phyloP scores from a whole-genome alignment of 2,113 vertebrate genomes.

The Lophius piscatorius region DNA sequence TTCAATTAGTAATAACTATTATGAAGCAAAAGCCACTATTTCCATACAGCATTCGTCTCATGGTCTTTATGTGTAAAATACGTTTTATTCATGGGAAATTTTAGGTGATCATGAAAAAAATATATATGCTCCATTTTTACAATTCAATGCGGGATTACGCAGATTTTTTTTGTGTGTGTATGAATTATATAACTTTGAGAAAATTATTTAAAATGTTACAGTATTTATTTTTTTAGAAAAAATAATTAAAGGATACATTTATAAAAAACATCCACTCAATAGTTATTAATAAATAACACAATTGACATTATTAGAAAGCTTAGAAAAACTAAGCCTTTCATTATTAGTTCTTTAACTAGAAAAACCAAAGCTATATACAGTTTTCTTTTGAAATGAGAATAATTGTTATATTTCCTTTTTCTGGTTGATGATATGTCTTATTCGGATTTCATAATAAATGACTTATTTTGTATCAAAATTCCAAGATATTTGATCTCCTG shows the following conservation, averaged over 20 bases:
- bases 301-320: not conserved
- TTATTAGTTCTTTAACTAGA: not conserved
- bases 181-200: too few relatives aligned
- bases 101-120: too few relatives aligned
- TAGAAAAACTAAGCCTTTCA: not conserved
- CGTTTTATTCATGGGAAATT: too few relatives aligned
- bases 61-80: too few relatives aligned
- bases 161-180: too few relatives aligned
- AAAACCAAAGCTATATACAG: not conserved
- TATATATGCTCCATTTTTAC: too few relatives aligned
- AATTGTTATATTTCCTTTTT: not conserved
- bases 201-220: too few relatives aligned
- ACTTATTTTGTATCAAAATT: not conserved
- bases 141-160: too few relatives aligned
- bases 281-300: conserved; percentile 5
- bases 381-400: not conserved
- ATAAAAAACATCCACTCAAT: too few relatives aligned
- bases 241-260: too few relatives aligned
- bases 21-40: not conserved
- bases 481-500: not conserved
- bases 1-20: not conserved
- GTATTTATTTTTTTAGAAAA: too few relatives aligned
- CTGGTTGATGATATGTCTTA: not conserved
- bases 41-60: too few relatives aligned
- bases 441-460: not conserved